phyloP scores from a whole-genome alignment of 2,888 invertebrate genomes.

The Smittia aterrima region DNA sequence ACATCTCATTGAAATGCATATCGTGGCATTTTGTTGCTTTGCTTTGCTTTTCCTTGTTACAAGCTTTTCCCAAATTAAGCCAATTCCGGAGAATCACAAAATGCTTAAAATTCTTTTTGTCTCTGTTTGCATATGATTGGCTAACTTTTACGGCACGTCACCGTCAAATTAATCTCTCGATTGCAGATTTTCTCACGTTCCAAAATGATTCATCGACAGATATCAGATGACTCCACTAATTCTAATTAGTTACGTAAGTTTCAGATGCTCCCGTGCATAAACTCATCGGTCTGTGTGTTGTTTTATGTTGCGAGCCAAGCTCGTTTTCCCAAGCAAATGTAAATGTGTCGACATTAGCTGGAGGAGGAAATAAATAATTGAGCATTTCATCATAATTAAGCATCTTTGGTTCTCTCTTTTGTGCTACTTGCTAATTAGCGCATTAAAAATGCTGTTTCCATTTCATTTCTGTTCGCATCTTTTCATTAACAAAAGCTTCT shows the following conservation, averaged over 20 bases:
- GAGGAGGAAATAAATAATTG: not conserved
- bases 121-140: not conserved
- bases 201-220: too few species aligned
- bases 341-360: constrained; percentile 11
- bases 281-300: not conserved
- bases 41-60: not conserved
- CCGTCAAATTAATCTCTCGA: too few species aligned
- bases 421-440: not conserved
- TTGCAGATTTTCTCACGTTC: too few species aligned
- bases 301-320: not conserved
- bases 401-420: not conserved
- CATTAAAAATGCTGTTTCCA: constrained; percentile 12
- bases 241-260: not conserved
- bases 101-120: not conserved
- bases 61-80: constrained; percentile 31
- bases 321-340: not conserved
- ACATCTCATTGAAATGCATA: not conserved
- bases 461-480: constrained; percentile 1
- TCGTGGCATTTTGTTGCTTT: too few species aligned
- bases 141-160: not conserved
- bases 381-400: constrained; percentile 29
- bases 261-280: not conserved
- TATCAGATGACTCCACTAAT: not conserved
- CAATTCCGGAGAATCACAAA: constrained; percentile 6
- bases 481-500: not conserved